phyloP scores from a whole-genome alignment of 2,888 invertebrate genomes.

The Teinopalpus imperialis region DNA sequence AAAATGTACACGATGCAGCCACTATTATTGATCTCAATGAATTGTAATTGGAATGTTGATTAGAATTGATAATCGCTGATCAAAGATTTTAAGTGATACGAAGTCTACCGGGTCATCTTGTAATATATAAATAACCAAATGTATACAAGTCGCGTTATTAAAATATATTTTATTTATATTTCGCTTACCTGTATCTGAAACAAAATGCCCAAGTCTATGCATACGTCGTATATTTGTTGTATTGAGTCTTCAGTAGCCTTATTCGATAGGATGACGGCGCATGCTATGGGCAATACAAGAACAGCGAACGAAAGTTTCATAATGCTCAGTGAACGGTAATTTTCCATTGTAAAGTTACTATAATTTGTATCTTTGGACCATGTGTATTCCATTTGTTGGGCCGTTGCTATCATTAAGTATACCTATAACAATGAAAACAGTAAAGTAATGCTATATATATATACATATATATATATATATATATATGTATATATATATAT shows the following conservation, averaged over 20 bases:
- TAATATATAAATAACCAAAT: too few species aligned
- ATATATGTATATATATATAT: too few species aligned
- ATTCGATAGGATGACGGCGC: conserved; percentile 3
- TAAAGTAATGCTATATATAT: too few species aligned
- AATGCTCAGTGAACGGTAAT: neutral
- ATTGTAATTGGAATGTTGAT: too few species aligned
- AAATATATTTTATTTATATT: too few species aligned
- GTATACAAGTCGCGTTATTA: too few species aligned
- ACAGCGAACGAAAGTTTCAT: neutral
- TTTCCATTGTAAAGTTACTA: conserved; percentile 4
- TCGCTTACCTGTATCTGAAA: conserved; percentile 13
- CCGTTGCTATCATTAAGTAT: conserved; percentile 85
- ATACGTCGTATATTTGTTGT: conserved; percentile 1
- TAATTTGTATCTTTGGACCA: conserved; percentile 1
- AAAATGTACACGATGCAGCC: too few species aligned
- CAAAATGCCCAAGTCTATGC: conserved; percentile 2
- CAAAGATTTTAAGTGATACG: too few species aligned
- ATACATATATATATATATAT: too few species aligned
- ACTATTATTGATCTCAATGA: too few species aligned
- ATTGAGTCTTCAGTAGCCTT: neutral
- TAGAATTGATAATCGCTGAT: too few species aligned
- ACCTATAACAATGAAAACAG: conserved; percentile 58
- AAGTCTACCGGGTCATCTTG: too few species aligned
- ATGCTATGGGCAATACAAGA: neutral
- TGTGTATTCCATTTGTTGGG: conserved; percentile 87